Percentiles rank a stretch among this genome's conserved stretches.
Conservation (phyloP, 1,140 invertebrate species). For the Papilio polytes region DNA sequence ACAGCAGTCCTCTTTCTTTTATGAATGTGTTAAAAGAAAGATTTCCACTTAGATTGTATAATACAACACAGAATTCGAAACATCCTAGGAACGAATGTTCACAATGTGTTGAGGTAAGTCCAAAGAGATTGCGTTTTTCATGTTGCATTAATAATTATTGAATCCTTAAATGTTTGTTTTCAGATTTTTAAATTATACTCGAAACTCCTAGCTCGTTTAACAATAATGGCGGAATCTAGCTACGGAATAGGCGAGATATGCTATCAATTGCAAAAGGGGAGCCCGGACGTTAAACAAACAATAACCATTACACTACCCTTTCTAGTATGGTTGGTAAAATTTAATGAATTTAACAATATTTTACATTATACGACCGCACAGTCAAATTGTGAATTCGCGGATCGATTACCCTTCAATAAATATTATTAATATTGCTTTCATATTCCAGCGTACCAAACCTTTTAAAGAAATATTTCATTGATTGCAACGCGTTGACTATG, state of each 20-base stretch:
- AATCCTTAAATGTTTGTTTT: constrained; percentile 43
- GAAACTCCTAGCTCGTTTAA: constrained; percentile 76
- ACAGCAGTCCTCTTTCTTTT: constrained; percentile 71
- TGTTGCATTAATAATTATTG: not conserved
- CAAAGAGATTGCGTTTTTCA: not conserved
- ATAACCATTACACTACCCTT: constrained; percentile 82
- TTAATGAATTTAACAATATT: constrained; percentile 1
- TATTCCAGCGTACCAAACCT: constrained; percentile 72
- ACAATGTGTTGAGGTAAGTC: constrained; percentile 78
- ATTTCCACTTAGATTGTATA: constrained; percentile 66
- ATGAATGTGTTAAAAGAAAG: constrained; percentile 74
- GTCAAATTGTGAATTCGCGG: too few species aligned
- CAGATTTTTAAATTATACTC: constrained; percentile 69
- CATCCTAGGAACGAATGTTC: constrained; percentile 70
- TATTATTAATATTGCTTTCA: not conserved
- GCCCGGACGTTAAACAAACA: constrained; percentile 75
- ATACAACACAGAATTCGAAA: constrained; percentile 69
- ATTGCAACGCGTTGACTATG: constrained; percentile 73
- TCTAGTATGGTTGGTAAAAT: constrained; percentile 79
- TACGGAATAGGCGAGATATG: constrained; percentile 84
- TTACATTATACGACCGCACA: too few species aligned
- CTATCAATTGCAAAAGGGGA: constrained; percentile 80
- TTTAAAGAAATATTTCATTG: constrained; percentile 77
- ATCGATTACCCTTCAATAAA: too few species aligned
- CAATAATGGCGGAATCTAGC: constrained; percentile 80